A percentile compares a stretch with the other conserved stretches of the same genome.
These are phyloP conservation scores for Acanthosoma haemorrhoidale DNA, from an alignment of 2,888 invertebrate genomes.

Conservation along the genomic window DNA sequence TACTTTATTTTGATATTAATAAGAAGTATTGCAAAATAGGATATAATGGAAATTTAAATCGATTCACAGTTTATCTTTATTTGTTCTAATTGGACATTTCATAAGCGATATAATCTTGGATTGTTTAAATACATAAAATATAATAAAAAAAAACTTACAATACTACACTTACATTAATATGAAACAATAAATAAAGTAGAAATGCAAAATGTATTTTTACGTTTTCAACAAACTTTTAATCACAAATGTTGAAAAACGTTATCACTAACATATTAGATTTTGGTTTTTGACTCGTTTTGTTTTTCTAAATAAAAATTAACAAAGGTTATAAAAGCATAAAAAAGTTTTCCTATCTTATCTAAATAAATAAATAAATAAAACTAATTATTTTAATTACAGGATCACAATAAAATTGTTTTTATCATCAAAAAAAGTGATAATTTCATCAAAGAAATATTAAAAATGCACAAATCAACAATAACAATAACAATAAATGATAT, in stretches of 20 bases:
- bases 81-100: conserved; percentile 1
- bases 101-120: not conserved
- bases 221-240: conserved; percentile 8
- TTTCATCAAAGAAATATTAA: not conserved
- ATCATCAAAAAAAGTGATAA: not conserved
- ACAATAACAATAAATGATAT: conserved; percentile 25
- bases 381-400: conserved; percentile 9
- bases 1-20: too few relatives aligned
- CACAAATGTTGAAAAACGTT: conserved; percentile 14
- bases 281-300: not conserved
- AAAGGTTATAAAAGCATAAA: conserved; percentile 10
- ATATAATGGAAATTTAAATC: too few relatives aligned
- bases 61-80: not conserved
- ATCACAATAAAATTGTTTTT: conserved; percentile 15
- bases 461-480: conserved; percentile 27
- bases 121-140: not conserved
- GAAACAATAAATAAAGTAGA: conserved; percentile 11
- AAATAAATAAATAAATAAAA: conserved; percentile 16
- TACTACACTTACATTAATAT: conserved; percentile 1
- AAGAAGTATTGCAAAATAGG: too few relatives aligned
- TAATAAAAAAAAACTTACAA: conserved; percentile 11
- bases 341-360: not conserved
- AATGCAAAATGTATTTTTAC: conserved; percentile 11
- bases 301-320: not conserved
- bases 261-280: conserved; percentile 14